Base-by-base conservation (phyloP, 1,140 invertebrate species). In the Drosophila nasuta region DNA sequence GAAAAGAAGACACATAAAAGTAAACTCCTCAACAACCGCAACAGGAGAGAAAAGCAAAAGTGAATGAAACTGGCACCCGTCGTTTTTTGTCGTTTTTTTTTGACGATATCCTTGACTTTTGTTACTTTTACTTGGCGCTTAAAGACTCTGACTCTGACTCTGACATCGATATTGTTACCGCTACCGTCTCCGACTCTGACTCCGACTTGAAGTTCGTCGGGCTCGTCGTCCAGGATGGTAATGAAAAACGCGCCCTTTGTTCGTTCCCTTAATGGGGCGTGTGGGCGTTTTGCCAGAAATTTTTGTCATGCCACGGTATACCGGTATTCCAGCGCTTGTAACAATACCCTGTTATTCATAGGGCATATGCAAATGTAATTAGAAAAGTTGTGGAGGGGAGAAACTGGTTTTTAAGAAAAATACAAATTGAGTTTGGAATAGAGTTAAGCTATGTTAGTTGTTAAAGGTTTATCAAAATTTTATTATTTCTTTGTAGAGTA, bases 171-270 rank as follows among this genome's bases (percentile, higher is more conserved):
- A 52, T 3, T n/a, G 20, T 28, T 35, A 41, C 15, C 46, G 28
- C 38, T 46, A 17, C n/a, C 43, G n/a, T 30, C 58, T 28, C 28
- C 13, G 8, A 2, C 60, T 57, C 10, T 17, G 13, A 51, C 59
- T 33, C n/a, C 8, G 20, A 46, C 58, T 28, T 15, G 13, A 41
- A 49, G 30, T 62, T 15, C 30, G 20, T 25, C 20, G 20, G 45
- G 17, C 45, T 49, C 56, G 38, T 48, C 62, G 38, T 41, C 67
- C 56, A 69, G 63, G 77, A 71, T 88, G 83, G 83, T 88, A 88
- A 88, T 88, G 85, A 89, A 88, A 88, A 89, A 81, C 68, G 81
- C 85, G 81, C 69, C 81, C 86, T 90, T 90, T 89, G 85, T 76
- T 73, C 68, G 81, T 65, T 73, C 77, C 65, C 82, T 77, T 82